Conservation (phyloP, 2,113 vertebrate genomes). For the Axis porcinus region DNA sequence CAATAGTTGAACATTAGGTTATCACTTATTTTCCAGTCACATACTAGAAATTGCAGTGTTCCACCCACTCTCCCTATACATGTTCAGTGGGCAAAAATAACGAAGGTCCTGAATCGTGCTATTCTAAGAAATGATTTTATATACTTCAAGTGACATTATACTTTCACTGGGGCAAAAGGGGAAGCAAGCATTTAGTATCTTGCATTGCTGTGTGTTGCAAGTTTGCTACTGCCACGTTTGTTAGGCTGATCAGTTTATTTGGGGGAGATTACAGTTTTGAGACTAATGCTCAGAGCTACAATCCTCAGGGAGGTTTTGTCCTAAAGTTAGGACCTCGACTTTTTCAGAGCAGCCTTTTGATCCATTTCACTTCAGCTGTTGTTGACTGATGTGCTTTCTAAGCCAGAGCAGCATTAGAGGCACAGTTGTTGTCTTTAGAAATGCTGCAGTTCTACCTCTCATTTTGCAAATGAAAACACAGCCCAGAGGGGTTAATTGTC, state of each 20-base stretch:
- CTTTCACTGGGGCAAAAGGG: background rate
- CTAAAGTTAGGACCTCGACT: background rate
- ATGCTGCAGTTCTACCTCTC: background rate
- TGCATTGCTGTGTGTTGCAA: background rate
- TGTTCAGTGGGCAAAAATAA: background rate
- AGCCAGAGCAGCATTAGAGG: background rate
- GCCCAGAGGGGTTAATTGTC: constrained; percentile 30
- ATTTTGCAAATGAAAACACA: constrained; percentile 51
- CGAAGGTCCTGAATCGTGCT: background rate
- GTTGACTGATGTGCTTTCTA: background rate
- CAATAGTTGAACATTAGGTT: background rate
- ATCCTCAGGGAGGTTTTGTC: background rate
- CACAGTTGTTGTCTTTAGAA: background rate
- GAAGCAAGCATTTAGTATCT: background rate
- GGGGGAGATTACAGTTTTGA: constrained; percentile 20
- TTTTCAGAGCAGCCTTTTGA: background rate
- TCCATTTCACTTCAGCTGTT: background rate
- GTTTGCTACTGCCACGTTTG: background rate
- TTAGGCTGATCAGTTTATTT: constrained; percentile 1
- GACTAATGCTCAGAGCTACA: background rate
- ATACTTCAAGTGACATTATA: background rate
- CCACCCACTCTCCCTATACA: background rate
- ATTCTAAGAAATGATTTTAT: background rate
- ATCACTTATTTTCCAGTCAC: background rate
- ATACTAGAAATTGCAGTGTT: background rate